These are phyloP conservation scores for Oxyruncus cristatus DNA, from an alignment of 2,113 vertebrate genomes.

Conservation along the genomic window DNA sequence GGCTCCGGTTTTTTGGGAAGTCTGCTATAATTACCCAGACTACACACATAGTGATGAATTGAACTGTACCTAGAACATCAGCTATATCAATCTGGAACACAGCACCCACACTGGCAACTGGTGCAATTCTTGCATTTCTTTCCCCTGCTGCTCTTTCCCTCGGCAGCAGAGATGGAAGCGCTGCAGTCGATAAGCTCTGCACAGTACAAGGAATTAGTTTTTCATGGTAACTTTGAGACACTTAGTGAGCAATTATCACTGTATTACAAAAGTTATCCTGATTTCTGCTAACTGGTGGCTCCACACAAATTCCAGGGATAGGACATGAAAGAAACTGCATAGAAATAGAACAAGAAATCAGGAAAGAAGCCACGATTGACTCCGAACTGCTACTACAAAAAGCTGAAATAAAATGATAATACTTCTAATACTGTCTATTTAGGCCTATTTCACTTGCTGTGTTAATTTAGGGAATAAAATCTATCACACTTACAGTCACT, in stretches of 20 bases:
- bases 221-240: not conserved
- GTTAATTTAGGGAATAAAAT: not conserved
- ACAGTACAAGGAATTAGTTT: not conserved
- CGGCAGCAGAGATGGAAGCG: rapidly evolving
- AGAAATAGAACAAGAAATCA: not conserved
- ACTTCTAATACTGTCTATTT: not conserved
- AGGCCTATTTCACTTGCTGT: not conserved
- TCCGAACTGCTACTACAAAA: not conserved
- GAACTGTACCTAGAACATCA: not conserved
- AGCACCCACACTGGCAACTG: not conserved
- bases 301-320: not conserved
- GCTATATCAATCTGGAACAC: not conserved
- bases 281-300: not conserved
- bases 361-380: not conserved
- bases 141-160: not conserved
- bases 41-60: not conserved
- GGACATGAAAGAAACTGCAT: not conserved
- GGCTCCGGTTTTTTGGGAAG: not conserved
- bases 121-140: not conserved
- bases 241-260: not conserved
- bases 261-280: not conserved
- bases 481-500: not conserved
- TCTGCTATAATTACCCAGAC: not conserved
- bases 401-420: not conserved
- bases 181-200: not conserved